Evolutionary conservation across 2,888 invertebrate species (phyloP), one percentile per base, ranked within the genome.

Genomic region (Drosophila borealis): DNA sequence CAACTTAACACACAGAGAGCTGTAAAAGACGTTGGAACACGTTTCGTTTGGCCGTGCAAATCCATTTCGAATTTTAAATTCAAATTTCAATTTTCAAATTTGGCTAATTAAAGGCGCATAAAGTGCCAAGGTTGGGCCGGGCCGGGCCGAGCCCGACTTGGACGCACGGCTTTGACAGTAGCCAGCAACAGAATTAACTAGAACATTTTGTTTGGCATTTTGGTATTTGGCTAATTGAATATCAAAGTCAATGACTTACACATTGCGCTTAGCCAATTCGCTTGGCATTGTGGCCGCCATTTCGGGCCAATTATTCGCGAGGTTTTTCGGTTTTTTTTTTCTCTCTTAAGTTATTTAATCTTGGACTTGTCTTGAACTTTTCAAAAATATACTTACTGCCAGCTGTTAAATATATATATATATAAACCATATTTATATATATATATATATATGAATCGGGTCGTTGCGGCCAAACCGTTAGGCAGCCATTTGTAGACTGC

Each of bases 161-260:
- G 21, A 21, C 21, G 21, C 64, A 80, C 78, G 80, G 81, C 89
- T 84, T 89, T 89, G 89, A 88, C 89, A 85, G 89, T 79, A 66
- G 70, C 70, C 29, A 29, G 5, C 81, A 70, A 41, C 39, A 63
- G 85, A 85, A 81, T 60, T 66, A 86, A 86, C 73, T 89, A 89
- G 90, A 88, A 86, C 89, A 86, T 45, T 55, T 54, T 19, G 46
- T 41, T 53, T 64, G 57, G 62, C 61, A 65, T 57, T 50, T 76
- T 74, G 85, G 56, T 56, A 61, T 86, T 86, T 82, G 70, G 73
- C 83, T 80, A 88, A 82, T 89, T 86, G 84, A 89, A 89, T 71
- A 89, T 85, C 90, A 85, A 85, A 89, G 90, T 85, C 85, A 85
- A 85, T 85, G 85, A 85, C 90, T 85, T 89, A 83, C 89, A 86